phyloP scores from a whole-genome alignment of 2,113 vertebrate genomes.

The Zootoca vivipara region DNA sequence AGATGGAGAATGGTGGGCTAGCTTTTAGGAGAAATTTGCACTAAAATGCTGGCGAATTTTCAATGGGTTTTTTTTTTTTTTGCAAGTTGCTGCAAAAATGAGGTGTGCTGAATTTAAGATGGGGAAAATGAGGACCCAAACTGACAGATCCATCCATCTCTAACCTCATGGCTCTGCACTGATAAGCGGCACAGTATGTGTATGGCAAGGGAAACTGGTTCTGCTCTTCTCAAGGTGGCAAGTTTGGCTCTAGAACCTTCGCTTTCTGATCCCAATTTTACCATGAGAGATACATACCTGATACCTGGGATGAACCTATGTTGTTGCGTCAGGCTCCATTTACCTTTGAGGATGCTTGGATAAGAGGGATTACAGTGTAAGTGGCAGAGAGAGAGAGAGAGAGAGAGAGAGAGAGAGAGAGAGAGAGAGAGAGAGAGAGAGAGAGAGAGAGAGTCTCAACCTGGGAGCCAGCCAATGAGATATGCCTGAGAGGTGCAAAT shows the following conservation, averaged over 20 bases:
- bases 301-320: slow-evolving; percentile 12
- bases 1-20: background rate
- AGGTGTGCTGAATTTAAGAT: too few relatives aligned
- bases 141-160: too few relatives aligned
- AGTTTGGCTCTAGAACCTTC: background rate
- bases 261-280: background rate
- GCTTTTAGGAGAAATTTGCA: background rate
- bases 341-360: slow-evolving; percentile 3
- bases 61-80: too few relatives aligned
- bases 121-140: too few relatives aligned
- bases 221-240: too few relatives aligned
- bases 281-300: slow-evolving; percentile 9
- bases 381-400: background rate
- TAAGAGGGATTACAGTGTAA: background rate
- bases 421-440: too few relatives aligned
- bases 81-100: too few relatives aligned
- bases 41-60: too few relatives aligned
- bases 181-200: too few relatives aligned
- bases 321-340: slow-evolving; percentile 10
- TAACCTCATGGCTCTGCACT: too few relatives aligned
- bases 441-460: background rate
- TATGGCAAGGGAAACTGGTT: too few relatives aligned
- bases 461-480: background rate
- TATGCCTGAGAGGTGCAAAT: background rate
- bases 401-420: background rate